A percentile compares a stretch with the other conserved stretches of the same genome.
phyloP scores from a whole-genome alignment of 2,888 invertebrate genomes.

The Apamea monoglypha region DNA sequence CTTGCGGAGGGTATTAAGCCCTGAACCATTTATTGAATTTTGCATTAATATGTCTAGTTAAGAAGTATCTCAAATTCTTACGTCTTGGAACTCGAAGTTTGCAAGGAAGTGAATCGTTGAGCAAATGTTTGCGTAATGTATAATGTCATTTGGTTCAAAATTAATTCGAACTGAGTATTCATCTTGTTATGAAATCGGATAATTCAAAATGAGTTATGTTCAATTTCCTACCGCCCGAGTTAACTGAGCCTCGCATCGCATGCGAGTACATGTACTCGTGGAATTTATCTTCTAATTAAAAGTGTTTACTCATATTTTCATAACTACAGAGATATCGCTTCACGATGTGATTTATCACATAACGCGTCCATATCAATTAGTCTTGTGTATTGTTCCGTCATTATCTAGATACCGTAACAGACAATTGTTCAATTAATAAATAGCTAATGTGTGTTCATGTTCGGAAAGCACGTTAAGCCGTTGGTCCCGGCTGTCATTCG shows the following conservation, averaged over 20 bases:
- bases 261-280: slow-evolving; percentile 58
- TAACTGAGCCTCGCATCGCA: slow-evolving; percentile 61
- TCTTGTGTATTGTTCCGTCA: slow-evolving; percentile 27
- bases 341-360: slow-evolving; percentile 63
- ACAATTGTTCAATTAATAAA: slow-evolving; percentile 34
- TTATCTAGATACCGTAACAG: slow-evolving; percentile 10
- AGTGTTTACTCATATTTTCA: slow-evolving; percentile 70
- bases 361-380: slow-evolving; percentile 60
- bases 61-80: slow-evolving; percentile 21
- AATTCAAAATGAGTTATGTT: slow-evolving; percentile 72
- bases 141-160: slow-evolving; percentile 53
- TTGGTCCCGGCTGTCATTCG: not conserved
- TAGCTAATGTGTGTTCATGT: not conserved
- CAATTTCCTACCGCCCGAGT: slow-evolving; percentile 66
- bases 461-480: not conserved
- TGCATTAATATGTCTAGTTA: slow-evolving; percentile 40
- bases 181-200: slow-evolving; percentile 66
- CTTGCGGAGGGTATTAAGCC: slow-evolving; percentile 32
- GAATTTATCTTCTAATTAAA: slow-evolving; percentile 73
- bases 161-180: slow-evolving; percentile 62
- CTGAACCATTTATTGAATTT: slow-evolving; percentile 42
- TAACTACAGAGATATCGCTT: slow-evolving; percentile 67
- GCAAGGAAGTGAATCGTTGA: slow-evolving; percentile 36
- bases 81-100: slow-evolving; percentile 31
- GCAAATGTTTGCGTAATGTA: slow-evolving; percentile 50